These are phyloP conservation scores for Phortica variegata DNA, from an alignment of 1,140 invertebrate species.

Conservation along the genomic window DNA sequence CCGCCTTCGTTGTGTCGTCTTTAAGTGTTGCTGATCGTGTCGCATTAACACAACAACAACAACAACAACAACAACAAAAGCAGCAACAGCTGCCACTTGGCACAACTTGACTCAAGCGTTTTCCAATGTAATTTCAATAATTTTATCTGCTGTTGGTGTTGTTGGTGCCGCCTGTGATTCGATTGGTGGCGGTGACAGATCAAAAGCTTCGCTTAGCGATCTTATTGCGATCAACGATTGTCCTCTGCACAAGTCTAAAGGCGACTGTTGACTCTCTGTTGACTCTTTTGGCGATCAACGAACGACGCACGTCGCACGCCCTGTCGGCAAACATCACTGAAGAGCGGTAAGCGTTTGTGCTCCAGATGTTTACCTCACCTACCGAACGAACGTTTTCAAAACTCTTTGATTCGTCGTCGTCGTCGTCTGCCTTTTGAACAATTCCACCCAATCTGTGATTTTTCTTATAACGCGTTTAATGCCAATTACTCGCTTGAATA, in stretches of 20 bases:
- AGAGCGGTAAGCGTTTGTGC: constrained; percentile 27
- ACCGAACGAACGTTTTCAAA: too few relatives aligned
- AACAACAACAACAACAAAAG: neutral
- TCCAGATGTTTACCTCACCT: constrained; percentile 53
- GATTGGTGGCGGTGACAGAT: constrained; percentile 53
- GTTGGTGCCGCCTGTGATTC: constrained; percentile 47
- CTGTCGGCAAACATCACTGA: constrained; percentile 48
- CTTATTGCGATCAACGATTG: too few relatives aligned
- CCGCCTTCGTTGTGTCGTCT: constrained; percentile 1
- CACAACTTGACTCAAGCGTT: constrained; percentile 36
- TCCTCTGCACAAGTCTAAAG: too few relatives aligned
- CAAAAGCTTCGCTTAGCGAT: constrained; percentile 26
- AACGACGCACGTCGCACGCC: constrained; percentile 22
- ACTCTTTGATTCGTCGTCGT: constrained; percentile 30
- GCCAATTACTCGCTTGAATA: constrained; percentile 50
- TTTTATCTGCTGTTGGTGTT: constrained; percentile 46
- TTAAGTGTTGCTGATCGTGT: constrained; percentile 50
- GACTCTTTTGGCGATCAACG: too few relatives aligned
- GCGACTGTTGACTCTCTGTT: too few relatives aligned
- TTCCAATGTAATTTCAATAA: constrained; percentile 56
- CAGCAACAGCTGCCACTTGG: neutral
- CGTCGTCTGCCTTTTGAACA: constrained; percentile 16
- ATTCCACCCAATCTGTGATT: neutral
- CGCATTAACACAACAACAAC: constrained; percentile 16
- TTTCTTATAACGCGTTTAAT: constrained; percentile 10